Conservation (phyloP, 2,797 vertebrate species). For the Coreius guichenoti region DNA sequence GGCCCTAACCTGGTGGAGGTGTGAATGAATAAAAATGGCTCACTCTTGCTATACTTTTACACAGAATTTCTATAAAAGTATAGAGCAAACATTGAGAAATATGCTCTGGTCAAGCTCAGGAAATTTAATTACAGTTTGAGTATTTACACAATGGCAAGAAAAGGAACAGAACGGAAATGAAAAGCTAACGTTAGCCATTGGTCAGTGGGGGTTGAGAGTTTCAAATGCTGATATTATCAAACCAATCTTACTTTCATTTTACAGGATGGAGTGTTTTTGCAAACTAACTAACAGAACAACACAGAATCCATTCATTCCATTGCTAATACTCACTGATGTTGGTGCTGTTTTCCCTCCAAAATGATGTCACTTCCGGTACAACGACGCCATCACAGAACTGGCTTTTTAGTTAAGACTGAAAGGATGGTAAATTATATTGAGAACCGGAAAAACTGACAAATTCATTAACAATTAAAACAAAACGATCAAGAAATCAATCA, state of each 20-base stretch:
- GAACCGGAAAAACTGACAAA: too few relatives aligned
- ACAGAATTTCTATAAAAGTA: neutral
- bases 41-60: neutral
- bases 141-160: neutral
- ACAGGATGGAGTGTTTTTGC: neutral
- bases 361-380: neutral
- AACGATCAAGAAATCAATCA: neutral
- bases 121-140: neutral
- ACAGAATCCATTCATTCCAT: neutral
- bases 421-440: too few relatives aligned
- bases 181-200: neutral
- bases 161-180: neutral
- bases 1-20: neutral
- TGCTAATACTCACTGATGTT: neutral
- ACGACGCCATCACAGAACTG: neutral
- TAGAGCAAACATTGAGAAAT: neutral
- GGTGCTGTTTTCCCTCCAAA: neutral
- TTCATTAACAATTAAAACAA: too few relatives aligned
- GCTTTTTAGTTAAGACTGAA: too few relatives aligned
- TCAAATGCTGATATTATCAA: neutral
- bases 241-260: neutral
- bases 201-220: neutral
- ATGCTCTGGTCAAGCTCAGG: neutral
- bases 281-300: neutral
- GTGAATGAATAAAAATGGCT: neutral